Percentiles rank a stretch among this genome's conserved stretches.
phyloP scores from a whole-genome alignment of 2,797 vertebrate species.

The Malacoctenus gilli region DNA sequence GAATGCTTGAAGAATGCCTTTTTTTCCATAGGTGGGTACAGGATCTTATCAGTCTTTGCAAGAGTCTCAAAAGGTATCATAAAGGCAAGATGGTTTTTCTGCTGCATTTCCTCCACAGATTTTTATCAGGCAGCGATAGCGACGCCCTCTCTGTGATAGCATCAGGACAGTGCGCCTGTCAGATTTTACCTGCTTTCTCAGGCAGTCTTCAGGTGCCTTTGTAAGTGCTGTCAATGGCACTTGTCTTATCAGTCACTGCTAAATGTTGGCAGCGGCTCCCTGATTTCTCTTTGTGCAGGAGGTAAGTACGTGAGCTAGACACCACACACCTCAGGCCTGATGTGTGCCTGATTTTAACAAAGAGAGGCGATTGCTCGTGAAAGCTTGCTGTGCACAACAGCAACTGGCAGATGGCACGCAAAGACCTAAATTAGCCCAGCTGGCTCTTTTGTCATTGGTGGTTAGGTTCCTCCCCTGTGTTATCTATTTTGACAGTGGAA shows the following conservation, averaged over 20 bases:
- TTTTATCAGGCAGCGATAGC: slow-evolving; percentile 38
- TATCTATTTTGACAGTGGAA: slow-evolving; percentile 70
- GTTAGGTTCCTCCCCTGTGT: slow-evolving; percentile 43
- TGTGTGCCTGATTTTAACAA: slow-evolving; percentile 58
- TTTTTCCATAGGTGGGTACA: slow-evolving; percentile 56
- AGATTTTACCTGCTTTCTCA: slow-evolving; percentile 56
- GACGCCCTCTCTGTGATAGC: slow-evolving; percentile 57
- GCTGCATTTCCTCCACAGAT: slow-evolving; percentile 46
- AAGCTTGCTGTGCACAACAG: slow-evolving; percentile 55
- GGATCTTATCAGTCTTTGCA: slow-evolving; percentile 64
- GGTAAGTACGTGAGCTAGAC: slow-evolving; percentile 57
- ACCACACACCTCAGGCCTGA: slow-evolving; percentile 60
- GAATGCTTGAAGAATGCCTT: too few species aligned
- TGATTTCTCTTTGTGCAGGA: slow-evolving; percentile 55
- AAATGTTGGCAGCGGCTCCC: slow-evolving; percentile 67
- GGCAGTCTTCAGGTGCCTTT: slow-evolving; percentile 39
- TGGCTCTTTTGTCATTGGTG: slow-evolving; percentile 68
- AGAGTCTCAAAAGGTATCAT: slow-evolving; percentile 50
- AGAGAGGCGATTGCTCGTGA: slow-evolving; percentile 60
- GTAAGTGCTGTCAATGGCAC: slow-evolving; percentile 46
- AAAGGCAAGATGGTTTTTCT: slow-evolving; percentile 50
- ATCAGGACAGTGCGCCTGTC: slow-evolving; percentile 59
- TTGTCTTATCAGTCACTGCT: slow-evolving; percentile 62
- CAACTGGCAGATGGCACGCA: slow-evolving; percentile 77
- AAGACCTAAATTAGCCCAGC: slow-evolving; percentile 60